Evolutionary conservation across 2,113 vertebrate genomes (phyloP).

Genomic region (Eubucco bourcierii): DNA sequence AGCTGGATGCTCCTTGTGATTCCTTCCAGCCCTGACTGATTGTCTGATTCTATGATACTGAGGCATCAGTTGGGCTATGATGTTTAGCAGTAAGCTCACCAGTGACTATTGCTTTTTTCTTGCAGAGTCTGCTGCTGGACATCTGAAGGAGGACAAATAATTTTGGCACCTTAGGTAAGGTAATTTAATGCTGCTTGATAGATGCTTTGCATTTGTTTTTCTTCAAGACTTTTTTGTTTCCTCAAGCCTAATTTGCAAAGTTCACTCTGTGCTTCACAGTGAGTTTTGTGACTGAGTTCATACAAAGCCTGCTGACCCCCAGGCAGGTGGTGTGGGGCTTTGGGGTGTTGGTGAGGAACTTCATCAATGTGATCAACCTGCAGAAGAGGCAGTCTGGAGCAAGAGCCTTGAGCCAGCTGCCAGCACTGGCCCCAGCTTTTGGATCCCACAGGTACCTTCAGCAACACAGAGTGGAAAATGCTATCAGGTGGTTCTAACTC

Average conservation of each 20-base stretch:
- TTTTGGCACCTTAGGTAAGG: not conserved
- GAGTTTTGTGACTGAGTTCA: not conserved
- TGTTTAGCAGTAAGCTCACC: not conserved
- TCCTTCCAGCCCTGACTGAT: no score
- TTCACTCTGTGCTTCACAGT: not conserved
- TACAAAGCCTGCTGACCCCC: not conserved
- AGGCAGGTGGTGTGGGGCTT: not conserved
- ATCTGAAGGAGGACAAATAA: not conserved
- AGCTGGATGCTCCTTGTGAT: no score
- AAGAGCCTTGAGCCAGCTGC: not conserved
- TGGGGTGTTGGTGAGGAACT: not conserved
- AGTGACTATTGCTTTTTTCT: not conserved
- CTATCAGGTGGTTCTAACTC: not conserved
- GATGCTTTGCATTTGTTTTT: not conserved
- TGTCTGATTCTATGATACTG: no score
- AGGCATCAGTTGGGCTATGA: not conserved
- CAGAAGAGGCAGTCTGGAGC: not conserved
- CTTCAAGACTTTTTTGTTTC: not conserved
- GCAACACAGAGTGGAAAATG: not conserved
- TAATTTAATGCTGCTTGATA: not conserved
- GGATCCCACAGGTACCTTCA: not conserved
- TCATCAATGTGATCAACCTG: not conserved
- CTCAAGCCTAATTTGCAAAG: not conserved
- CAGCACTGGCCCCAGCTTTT: not conserved
- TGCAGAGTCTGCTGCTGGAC: not conserved